phyloP scores from a whole-genome alignment of 1,140 invertebrate genomes.

The Agrypnia vestita region DNA sequence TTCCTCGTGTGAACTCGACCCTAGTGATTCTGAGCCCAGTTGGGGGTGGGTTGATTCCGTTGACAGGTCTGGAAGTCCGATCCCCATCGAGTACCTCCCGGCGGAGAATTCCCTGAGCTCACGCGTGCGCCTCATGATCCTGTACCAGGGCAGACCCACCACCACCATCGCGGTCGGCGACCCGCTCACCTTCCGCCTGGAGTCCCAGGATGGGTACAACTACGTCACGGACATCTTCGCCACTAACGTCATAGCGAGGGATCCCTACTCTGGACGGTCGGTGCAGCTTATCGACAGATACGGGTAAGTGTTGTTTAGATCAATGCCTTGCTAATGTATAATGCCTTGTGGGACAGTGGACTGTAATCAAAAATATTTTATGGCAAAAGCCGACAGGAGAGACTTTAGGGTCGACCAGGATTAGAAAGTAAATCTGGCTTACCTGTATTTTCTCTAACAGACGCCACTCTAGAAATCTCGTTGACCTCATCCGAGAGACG shows the following conservation, averaged over 20 bases:
- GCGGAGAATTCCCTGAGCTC: constrained; percentile 93
- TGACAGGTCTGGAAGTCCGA: constrained; percentile 88
- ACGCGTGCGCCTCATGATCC: constrained; percentile 86
- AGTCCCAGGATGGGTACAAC: constrained; percentile 92
- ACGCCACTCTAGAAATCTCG: too few relatives aligned
- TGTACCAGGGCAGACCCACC: constrained; percentile 92
- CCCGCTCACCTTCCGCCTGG: constrained; percentile 90
- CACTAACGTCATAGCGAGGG: constrained; percentile 93
- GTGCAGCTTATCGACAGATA: constrained; percentile 92
- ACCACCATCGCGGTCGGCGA: constrained; percentile 96
- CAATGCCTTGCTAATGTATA: too few relatives aligned
- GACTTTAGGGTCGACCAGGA: too few relatives aligned
- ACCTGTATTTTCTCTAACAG: too few relatives aligned
- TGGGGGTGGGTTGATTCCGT: constrained; percentile 66
- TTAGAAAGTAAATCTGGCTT: too few relatives aligned
- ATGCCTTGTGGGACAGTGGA: too few relatives aligned
- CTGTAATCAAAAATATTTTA: too few relatives aligned
- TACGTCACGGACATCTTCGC: constrained; percentile 93
- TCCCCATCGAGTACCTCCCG: constrained; percentile 92
- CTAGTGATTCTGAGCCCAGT: constrained; percentile 69
- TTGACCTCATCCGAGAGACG: too few relatives aligned
- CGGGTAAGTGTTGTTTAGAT: constrained; percentile 77
- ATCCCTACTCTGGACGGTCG: constrained; percentile 91
- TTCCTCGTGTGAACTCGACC: constrained; percentile 16
- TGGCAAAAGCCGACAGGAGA: too few relatives aligned